A percentile compares a stretch with the other conserved stretches of the same genome.
phyloP scores from a whole-genome alignment of 2,113 vertebrate genomes.

The Morone saxatilis region DNA sequence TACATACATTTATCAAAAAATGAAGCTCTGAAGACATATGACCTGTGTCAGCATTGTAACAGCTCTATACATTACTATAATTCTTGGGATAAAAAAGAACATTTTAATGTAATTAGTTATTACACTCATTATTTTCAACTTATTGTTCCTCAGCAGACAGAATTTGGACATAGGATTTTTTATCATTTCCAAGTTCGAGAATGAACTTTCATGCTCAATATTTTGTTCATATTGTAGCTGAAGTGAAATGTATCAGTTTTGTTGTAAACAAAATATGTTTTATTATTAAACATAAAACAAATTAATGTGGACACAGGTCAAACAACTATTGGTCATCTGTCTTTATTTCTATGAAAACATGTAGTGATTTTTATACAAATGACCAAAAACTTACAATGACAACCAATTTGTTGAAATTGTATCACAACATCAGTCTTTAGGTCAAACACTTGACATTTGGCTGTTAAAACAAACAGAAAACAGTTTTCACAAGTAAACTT shows the following conservation, averaged over 20 bases:
- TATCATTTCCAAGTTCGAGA: background rate
- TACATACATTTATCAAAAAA: too few species aligned
- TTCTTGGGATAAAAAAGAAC: background rate
- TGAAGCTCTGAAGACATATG: too few species aligned
- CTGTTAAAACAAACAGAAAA: conserved; percentile 60
- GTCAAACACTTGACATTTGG: conserved; percentile 58
- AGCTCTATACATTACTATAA: too few species aligned
- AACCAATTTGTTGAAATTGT: conserved; percentile 29
- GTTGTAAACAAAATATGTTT: conserved; percentile 52
- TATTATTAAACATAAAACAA: conserved; percentile 59
- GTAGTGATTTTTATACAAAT: conserved; percentile 64
- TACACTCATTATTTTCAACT: too few species aligned
- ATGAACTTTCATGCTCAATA: background rate
- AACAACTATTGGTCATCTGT: conserved; percentile 7
- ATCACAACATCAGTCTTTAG: conserved; percentile 48
- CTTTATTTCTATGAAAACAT: conserved; percentile 74
- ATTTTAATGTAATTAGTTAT: background rate
- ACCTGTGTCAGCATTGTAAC: too few species aligned
- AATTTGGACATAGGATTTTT: background rate
- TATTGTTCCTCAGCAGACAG: background rate
- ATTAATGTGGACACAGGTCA: conserved; percentile 42
- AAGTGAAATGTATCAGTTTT: conserved; percentile 28
- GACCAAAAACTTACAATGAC: conserved; percentile 48
- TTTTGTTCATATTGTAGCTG: background rate
- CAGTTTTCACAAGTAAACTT: conserved; percentile 31